phyloP scores from a whole-genome alignment of 2,888 invertebrate species.

The Dryobota labecula region DNA sequence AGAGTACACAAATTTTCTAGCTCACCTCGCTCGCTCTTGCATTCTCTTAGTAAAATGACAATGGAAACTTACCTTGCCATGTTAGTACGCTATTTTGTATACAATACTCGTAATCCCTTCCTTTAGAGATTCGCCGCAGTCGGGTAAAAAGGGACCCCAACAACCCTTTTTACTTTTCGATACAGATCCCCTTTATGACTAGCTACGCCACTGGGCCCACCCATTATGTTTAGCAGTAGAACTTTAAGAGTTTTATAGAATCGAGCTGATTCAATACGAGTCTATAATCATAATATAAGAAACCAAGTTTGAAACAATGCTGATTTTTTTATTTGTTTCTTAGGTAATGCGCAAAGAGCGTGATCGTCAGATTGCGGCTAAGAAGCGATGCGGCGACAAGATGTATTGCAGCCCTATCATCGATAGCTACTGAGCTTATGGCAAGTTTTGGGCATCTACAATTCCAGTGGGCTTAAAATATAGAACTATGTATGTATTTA shows the following conservation, averaged over 20 bases:
- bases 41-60: too few relatives aligned
- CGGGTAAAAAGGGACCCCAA: too few relatives aligned
- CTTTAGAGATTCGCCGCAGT: too few relatives aligned
- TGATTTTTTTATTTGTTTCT: conserved; percentile 2
- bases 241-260: background rate
- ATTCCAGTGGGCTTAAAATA: background rate
- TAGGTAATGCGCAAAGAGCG: conserved; percentile 87
- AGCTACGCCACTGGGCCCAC: too few relatives aligned
- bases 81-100: too few relatives aligned
- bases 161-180: too few relatives aligned
- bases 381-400: conserved; percentile 90
- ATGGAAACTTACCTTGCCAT: too few relatives aligned
- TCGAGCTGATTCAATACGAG: background rate
- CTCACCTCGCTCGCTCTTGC: too few relatives aligned
- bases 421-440: conserved; percentile 85
- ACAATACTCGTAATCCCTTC: too few relatives aligned
- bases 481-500: background rate
- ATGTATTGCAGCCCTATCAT: conserved; percentile 89
- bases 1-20: too few relatives aligned
- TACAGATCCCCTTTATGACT: too few relatives aligned
- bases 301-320: background rate
- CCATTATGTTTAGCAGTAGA: background rate
- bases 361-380: conserved; percentile 90
- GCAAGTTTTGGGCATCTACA: background rate
- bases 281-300: background rate